Conservation (phyloP, 2,888 invertebrate species). For the Isotomurus palustris region DNA sequence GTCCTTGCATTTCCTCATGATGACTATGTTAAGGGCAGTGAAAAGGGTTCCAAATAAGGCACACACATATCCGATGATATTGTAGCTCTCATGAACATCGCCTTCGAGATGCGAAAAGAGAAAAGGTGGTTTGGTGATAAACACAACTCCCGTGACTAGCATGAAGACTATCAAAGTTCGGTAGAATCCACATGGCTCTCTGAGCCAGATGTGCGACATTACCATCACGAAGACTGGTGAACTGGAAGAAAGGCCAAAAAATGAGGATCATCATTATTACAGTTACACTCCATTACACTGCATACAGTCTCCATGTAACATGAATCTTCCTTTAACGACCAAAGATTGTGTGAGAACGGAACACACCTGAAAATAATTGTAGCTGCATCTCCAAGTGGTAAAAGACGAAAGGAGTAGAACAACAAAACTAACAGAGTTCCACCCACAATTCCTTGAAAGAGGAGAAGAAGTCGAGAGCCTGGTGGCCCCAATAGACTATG, state of each 20-base stretch:
- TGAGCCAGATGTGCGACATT: constrained; percentile 52
- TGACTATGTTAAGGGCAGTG: constrained; percentile 53
- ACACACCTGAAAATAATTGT: constrained; percentile 52
- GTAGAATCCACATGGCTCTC: constrained; percentile 53
- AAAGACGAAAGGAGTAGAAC: constrained; percentile 53
- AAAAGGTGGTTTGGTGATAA: constrained; percentile 53
- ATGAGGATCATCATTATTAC: background rate
- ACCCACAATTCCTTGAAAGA: constrained; percentile 52
- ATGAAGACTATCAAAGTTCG: constrained; percentile 52
- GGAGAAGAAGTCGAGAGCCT: constrained; percentile 50
- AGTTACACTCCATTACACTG: too few relatives aligned
- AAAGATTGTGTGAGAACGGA: too few relatives aligned
- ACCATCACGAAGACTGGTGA: constrained; percentile 54
- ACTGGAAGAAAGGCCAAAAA: constrained; percentile 46
- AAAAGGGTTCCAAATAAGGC: constrained; percentile 53
- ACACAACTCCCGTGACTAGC: constrained; percentile 51
- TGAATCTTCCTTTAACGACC: too few relatives aligned
- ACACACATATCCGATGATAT: constrained; percentile 51
- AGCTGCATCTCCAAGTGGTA: constrained; percentile 55
- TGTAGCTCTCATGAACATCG: constrained; percentile 48
- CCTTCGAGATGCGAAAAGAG: constrained; percentile 49
- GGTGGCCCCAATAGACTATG: constrained; percentile 50
- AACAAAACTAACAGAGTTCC: constrained; percentile 52
- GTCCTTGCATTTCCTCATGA: constrained; percentile 53
- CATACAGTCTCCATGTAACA: too few relatives aligned